These are phyloP conservation scores for Ramphastos sulfuratus DNA, from an alignment of 2,113 vertebrate species.

Conservation along the genomic window DNA sequence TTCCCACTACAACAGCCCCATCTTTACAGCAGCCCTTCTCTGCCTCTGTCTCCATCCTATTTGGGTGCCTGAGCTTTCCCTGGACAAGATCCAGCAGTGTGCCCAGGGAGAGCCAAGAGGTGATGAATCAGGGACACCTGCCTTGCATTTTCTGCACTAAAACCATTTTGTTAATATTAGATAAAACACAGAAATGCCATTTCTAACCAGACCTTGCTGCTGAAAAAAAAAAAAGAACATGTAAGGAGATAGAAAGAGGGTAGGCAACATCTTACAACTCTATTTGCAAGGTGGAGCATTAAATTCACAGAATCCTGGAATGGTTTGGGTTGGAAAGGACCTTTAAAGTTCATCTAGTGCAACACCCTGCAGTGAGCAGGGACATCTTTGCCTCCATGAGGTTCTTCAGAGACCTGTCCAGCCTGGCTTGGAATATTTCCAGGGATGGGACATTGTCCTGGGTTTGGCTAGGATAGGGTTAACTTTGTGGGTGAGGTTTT, in stretches of 20 bases:
- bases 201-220: background rate
- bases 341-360: no score
- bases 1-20: background rate
- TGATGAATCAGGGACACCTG: background rate
- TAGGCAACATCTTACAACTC: background rate
- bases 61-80: background rate
- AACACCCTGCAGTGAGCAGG: no score
- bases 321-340: background rate
- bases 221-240: background rate
- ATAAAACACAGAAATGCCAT: background rate
- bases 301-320: background rate
- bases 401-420: no score
- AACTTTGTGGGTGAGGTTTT: no score
- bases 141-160: background rate
- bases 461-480: no score
- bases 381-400: no score
- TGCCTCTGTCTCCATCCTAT: fast-evolving
- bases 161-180: background rate
- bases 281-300: background rate
- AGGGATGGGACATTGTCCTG: no score
- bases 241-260: background rate
- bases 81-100: fast-evolving
- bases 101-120: fast-evolving
- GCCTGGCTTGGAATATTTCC: no score
- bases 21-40: background rate